phyloP scores from a whole-genome alignment of 1,140 invertebrate genomes.

The Adelges cooleyi region DNA sequence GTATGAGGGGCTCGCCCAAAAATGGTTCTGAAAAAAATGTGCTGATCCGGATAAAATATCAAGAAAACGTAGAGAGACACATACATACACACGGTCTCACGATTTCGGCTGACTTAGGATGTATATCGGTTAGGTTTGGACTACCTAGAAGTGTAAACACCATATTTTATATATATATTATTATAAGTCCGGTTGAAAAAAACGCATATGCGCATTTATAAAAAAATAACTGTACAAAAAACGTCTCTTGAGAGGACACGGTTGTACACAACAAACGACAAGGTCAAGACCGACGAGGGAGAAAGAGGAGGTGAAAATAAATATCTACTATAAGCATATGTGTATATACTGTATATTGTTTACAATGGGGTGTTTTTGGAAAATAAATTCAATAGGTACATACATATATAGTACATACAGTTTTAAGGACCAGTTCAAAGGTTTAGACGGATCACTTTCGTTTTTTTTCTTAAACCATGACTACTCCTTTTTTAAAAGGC shows the following conservation, averaged over 20 bases:
- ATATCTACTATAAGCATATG: too few species aligned
- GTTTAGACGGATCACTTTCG: background rate
- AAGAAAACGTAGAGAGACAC: too few species aligned
- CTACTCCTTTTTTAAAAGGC: too few species aligned
- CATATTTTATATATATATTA: too few species aligned
- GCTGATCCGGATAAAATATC: conserved; percentile 9
- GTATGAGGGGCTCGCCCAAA: background rate
- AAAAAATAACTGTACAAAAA: background rate
- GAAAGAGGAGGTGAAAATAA: background rate
- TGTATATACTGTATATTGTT: too few species aligned
- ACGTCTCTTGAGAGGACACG: background rate
- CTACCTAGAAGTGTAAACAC: background rate
- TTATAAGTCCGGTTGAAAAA: background rate
- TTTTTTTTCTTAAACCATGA: background rate
- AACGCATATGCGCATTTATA: background rate
- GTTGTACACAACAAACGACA: background rate
- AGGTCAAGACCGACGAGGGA: background rate
- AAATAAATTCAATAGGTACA: background rate
- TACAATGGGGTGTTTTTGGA: background rate
- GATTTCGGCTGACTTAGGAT: conserved; percentile 2
- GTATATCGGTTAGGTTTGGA: background rate
- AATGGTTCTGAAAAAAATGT: conserved; percentile 17
- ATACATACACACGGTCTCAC: background rate
- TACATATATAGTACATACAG: conserved; percentile 1
- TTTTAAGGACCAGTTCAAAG: background rate